These are phyloP conservation scores for Dreissena polymorpha DNA, from an alignment of 1,140 invertebrate genomes.

Conservation along the genomic window DNA sequence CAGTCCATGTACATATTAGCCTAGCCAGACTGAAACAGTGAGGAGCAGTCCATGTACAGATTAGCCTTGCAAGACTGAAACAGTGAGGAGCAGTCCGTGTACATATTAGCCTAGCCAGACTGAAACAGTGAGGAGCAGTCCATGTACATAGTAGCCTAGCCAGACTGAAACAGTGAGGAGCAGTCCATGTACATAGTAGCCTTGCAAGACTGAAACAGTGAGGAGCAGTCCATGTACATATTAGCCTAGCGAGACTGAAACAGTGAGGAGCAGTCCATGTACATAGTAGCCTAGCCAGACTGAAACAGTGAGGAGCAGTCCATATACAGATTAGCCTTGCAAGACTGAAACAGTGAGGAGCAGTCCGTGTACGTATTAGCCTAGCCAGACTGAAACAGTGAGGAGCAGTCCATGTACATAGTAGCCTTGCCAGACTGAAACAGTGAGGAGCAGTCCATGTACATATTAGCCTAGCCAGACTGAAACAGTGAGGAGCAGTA, in stretches of 20 bases:
- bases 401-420: not conserved
- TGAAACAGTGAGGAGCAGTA: constrained; percentile 40
- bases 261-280: not conserved
- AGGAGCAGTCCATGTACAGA: not conserved
- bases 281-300: constrained; percentile 75
- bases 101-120: constrained; percentile 76
- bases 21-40: constrained; percentile 76
- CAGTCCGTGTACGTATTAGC: not conserved
- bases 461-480: constrained; percentile 76
- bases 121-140: constrained; percentile 40
- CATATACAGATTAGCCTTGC: constrained; percentile 62
- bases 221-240: not conserved
- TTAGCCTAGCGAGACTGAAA: constrained; percentile 77
- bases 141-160: constrained; percentile 61
- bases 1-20: not conserved
- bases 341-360: constrained; percentile 69
- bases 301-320: constrained; percentile 40
- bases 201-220: constrained; percentile 77
- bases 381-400: constrained; percentile 76
- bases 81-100: not conserved
- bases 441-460: not conserved
- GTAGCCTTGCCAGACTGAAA: constrained; percentile 77
- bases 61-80: constrained; percentile 77
- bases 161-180: constrained; percentile 70
- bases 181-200: not conserved